Percentiles rank a stretch among this genome's conserved stretches.
Evolutionary conservation across 2,888 invertebrate species (phyloP).

Genomic region (Camptogramma bilineatum): DNA sequence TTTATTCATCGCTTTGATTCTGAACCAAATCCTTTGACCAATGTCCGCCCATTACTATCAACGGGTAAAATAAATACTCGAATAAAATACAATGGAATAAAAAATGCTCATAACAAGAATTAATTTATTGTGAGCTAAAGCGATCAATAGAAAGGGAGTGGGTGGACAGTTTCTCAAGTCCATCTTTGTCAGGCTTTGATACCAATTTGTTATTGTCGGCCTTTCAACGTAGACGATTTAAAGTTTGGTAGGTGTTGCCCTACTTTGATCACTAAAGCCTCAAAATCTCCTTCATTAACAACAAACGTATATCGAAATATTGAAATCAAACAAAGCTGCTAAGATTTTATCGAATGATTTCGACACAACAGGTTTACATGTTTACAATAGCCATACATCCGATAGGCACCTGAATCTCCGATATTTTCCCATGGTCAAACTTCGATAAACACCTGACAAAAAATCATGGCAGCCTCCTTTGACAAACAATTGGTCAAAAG

Average conservation of each 20-base stretch:
- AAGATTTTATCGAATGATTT: slow-evolving; percentile 66
- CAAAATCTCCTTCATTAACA: slow-evolving; percentile 45
- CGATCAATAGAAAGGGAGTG: slow-evolving; percentile 82
- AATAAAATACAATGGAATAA: slow-evolving; percentile 75
- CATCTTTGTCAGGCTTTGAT: slow-evolving; percentile 85
- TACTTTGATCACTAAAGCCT: slow-evolving; percentile 59
- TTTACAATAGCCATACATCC: slow-evolving; percentile 71
- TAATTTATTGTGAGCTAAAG: slow-evolving; percentile 81
- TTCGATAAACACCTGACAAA: slow-evolving; percentile 81
- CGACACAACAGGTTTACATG: slow-evolving; percentile 55
- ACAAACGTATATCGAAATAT: slow-evolving; percentile 46
- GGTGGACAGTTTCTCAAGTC: slow-evolving; percentile 84
- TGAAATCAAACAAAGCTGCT: slow-evolving; percentile 59
- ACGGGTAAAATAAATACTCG: slow-evolving; percentile 76
- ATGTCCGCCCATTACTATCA: slow-evolving; percentile 78
- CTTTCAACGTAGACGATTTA: slow-evolving; percentile 80
- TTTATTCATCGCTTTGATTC: slow-evolving; percentile 46
- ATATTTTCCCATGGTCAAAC: slow-evolving; percentile 86
- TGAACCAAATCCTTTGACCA: slow-evolving; percentile 73
- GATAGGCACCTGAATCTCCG: slow-evolving; percentile 79
- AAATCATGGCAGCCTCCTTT: slow-evolving; percentile 72
- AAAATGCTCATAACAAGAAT: slow-evolving; percentile 83
- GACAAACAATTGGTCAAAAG: slow-evolving; percentile 84
- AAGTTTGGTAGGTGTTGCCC: slow-evolving; percentile 78
- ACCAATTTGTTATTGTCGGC: slow-evolving; percentile 84